Evolutionary conservation across 2,113 vertebrate species (phyloP), one percentile per base, ranked within the genome.

Genomic region (Prionailurus bengalensis): DNA sequence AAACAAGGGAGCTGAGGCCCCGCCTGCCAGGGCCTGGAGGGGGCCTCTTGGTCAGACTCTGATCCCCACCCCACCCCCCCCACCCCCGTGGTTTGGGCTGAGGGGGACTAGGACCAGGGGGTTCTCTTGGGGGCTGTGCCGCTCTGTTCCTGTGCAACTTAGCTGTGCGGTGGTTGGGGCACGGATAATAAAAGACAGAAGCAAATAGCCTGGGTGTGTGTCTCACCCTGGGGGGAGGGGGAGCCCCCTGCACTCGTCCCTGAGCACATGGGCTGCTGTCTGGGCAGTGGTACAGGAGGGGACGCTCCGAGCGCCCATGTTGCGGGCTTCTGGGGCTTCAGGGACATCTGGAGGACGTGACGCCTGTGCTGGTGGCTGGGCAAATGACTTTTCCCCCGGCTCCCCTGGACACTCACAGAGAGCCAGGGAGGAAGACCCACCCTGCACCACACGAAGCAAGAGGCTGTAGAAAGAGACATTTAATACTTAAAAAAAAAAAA

Each of bases 391-490:
- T 45, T 45, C 45, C 45, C 45, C 45, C 45, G 7, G 45, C 7
- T 45, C 45, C 45, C 45, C 45, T 45, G 45, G 45, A 45, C 7
- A 8, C 45, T 45, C 45, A 45, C 45, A 45, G 45, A 45, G 45
- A 45, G 45, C 45, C 1, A 7, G 45, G 45, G 45, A 45, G 7
- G 45, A 45, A 51, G 42, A 27, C 31, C 68, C 5, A 2, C 19
- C 9, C 45, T 33, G 27, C 33, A 79, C 61, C 51, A n/a, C 66
- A 51, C 3, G 16, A 92, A 53, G n/a, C 88, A 29, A 31, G 36
- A 51, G 65, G 61, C 5, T 0, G 25, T 99, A 99, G 98, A 99
- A 99, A 99, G 98, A 98, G 93, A 97, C 98, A 97, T 99, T 99
- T 99, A 99, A 99, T 99, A 99, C 98, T 98, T 98, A 21, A 55